Evolutionary conservation across 1,140 invertebrate genomes (phyloP), one percentile per base, ranked within the genome.

Genomic region (Eriocheir sinensis): DNA sequence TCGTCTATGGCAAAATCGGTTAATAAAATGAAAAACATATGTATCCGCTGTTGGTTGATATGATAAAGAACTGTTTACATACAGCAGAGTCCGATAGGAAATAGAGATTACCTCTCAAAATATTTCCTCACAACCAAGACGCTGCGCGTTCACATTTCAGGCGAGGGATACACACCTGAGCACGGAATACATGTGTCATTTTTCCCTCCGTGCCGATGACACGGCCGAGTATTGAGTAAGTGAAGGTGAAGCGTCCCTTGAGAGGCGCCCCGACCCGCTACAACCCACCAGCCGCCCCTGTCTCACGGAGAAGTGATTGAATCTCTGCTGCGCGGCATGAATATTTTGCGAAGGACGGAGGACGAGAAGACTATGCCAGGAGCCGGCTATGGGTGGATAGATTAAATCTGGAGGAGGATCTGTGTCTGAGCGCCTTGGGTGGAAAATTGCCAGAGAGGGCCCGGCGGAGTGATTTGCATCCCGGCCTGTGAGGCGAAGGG

Each of bases 381-480:
- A 72, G 27, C 60, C 60, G 12, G n/a, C 60, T 72, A 72, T 72
- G 60, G 60, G 17, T 21, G 60, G 48, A 53, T n/a, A n/a, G 60
- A 72, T 72, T 72, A 72, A 72, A 72, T 72, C 60, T 72, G 60
- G 27, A 72, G 60, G 60, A 72, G n/a, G 60, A 21, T n/a, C 60
- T 72, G 60, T 72, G 60, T 72, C 60, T 72, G 60, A n/a, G 60
- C 6, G 17, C 60, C 21, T n/a, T 72, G 60, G n/a, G 60, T 72
- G 60, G 60, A 72, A 72, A 72, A 72, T 72, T 72, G 60, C 60
- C 60, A 72, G 21, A 72, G 60, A 72, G 60, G 48, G 48, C 12
- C 60, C 17, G 60, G n/a, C 60, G 60, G 60, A n/a, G 60, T 72
- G 60, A 72, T 72, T 72, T 72, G 60, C 60, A 72, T 72, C 60